Evolutionary conservation across 2,113 vertebrate genomes (phyloP).

Genomic region (Pitta sordida): DNA sequence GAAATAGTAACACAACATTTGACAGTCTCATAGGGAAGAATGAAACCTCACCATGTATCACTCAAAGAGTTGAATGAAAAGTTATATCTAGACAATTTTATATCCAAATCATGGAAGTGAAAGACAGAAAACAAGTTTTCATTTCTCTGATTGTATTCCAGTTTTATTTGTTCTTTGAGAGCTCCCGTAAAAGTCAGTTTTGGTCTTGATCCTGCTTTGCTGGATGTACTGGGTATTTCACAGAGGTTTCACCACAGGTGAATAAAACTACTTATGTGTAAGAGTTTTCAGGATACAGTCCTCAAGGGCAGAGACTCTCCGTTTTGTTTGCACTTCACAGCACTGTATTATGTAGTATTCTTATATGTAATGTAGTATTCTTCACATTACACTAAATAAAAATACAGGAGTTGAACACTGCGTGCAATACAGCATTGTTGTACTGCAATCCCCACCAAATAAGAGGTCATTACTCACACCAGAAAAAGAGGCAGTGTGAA

Average conservation of each 20-base stretch:
- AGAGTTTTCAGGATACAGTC: background rate
- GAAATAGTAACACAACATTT: constrained; percentile 34
- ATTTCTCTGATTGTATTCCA: background rate
- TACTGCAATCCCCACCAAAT: background rate
- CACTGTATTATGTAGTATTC: too few relatives aligned
- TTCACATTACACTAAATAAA: background rate
- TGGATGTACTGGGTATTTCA: background rate
- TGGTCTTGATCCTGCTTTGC: background rate
- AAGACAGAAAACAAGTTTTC: background rate
- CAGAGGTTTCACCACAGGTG: background rate
- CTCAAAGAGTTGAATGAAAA: constrained; percentile 29
- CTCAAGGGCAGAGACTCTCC: background rate
- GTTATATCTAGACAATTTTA: background rate
- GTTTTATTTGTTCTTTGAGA: constrained; percentile 1
- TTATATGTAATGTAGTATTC: too few relatives aligned
- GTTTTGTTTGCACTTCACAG: background rate
- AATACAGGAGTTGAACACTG: background rate
- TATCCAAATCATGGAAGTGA: constrained; percentile 7
- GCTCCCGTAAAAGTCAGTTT: background rate
- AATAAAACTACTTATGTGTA: background rate
- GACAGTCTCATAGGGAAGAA: constrained; percentile 32
- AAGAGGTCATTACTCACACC: background rate
- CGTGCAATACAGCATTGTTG: background rate
- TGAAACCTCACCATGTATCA: constrained; percentile 32
- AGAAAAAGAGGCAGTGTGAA: background rate